Evolutionary conservation across 2,888 invertebrate species (phyloP).

Genomic region (Anarsia innoxiella): DNA sequence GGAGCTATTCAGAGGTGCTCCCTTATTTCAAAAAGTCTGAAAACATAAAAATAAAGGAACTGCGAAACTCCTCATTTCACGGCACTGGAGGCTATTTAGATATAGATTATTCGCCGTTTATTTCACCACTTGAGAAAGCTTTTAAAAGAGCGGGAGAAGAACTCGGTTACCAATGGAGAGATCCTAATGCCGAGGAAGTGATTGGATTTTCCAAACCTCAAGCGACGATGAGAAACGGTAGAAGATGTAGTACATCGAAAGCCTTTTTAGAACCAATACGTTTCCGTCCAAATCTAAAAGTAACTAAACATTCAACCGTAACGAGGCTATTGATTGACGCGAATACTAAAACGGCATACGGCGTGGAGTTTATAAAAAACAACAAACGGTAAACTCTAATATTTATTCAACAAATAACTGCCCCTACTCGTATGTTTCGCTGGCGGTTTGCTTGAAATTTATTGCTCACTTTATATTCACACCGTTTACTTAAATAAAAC

Average conservation of each 20-base stretch:
- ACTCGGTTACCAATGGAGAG: constrained; percentile 80
- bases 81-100: constrained; percentile 80
- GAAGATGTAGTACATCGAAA: constrained; percentile 85
- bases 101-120: constrained; percentile 79
- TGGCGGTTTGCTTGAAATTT: constrained; percentile 3
- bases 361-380: constrained; percentile 81
- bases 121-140: constrained; percentile 75
- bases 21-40: constrained; percentile 88
- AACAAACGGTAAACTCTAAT: constrained; percentile 49
- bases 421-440: not conserved
- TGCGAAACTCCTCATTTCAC: constrained; percentile 79
- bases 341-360: constrained; percentile 73
- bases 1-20: constrained; percentile 83
- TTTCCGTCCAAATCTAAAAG: constrained; percentile 78
- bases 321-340: constrained; percentile 81
- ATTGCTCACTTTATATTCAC: constrained; percentile 4
- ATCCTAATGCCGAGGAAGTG: constrained; percentile 80
- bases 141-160: constrained; percentile 81
- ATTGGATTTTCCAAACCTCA: constrained; percentile 82
- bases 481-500: too few relatives aligned
- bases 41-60: constrained; percentile 75
- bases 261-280: constrained; percentile 83
- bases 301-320: constrained; percentile 81
- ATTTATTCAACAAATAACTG: not conserved
- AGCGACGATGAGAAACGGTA: constrained; percentile 81